Percentiles rank a stretch among this genome's conserved stretches.
Conservation (phyloP, 2,797 vertebrate species). For the Bradypus variegatus region DNA sequence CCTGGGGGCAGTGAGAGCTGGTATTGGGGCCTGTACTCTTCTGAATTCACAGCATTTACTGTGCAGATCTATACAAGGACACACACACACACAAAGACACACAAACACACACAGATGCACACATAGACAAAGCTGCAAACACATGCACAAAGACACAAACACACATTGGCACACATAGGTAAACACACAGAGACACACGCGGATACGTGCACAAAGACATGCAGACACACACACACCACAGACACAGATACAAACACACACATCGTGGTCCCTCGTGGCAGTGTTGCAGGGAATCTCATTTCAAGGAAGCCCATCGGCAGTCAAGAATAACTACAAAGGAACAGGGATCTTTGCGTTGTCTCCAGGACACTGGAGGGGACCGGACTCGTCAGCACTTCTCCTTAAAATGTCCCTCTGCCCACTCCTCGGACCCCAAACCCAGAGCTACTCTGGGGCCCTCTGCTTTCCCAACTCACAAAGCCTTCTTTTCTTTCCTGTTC, state of each 20-base stretch:
- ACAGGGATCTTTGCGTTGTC: not conserved
- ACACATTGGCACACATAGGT: not conserved
- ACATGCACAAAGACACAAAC: not conserved
- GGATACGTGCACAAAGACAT: not conserved
- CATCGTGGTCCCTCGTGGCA: fast-evolving
- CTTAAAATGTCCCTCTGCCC: not conserved
- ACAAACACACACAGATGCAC: not conserved
- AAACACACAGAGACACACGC: not conserved
- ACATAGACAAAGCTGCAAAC: not conserved
- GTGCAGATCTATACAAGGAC: too few relatives aligned
- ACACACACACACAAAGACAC: not conserved
- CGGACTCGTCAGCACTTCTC: not conserved
- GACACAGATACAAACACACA: not conserved
- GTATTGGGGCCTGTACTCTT: not conserved
- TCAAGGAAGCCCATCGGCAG: not conserved
- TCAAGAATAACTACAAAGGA: not conserved
- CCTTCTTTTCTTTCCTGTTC: not conserved
- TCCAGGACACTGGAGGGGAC: not conserved
- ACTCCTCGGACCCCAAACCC: too few relatives aligned
- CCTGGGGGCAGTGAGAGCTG: not conserved
- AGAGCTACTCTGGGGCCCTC: not conserved
- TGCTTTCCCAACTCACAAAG: not conserved
- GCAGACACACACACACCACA: not conserved
- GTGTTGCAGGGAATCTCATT: not conserved
- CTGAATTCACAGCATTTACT: not conserved